These are phyloP conservation scores for Etheostoma perlongum DNA, from an alignment of 2,797 vertebrate species.

Conservation along the genomic window DNA sequence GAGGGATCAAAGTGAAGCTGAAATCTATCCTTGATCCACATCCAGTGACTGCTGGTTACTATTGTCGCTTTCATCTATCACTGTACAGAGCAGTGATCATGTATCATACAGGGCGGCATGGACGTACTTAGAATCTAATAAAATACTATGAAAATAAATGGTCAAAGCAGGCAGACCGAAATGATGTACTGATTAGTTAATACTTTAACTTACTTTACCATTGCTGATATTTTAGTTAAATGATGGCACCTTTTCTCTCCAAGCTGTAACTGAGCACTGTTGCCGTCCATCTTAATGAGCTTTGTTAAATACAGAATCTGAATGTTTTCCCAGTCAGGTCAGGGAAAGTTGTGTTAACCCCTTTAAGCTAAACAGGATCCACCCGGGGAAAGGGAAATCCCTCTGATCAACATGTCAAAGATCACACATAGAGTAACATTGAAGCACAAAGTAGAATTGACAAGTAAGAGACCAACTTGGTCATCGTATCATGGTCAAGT, in stretches of 20 bases:
- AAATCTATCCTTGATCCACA: constrained; percentile 77
- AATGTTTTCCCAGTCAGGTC: constrained; percentile 37
- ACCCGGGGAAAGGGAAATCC: constrained; percentile 52
- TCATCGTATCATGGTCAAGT: neutral
- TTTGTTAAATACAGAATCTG: constrained; percentile 17
- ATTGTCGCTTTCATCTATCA: constrained; percentile 47
- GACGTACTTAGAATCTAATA: neutral
- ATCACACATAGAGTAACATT: constrained; percentile 36
- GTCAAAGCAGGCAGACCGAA: neutral
- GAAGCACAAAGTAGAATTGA: constrained; percentile 14
- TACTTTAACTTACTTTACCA: too few species aligned
- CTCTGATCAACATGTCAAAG: constrained; percentile 45
- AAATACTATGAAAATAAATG: too few species aligned
- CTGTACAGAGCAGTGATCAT: neutral
- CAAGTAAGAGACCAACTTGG: neutral
- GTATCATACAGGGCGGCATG: neutral
- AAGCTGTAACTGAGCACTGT: neutral
- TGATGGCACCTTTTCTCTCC: neutral
- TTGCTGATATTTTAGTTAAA: neutral
- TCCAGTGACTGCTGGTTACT: constrained; percentile 66
- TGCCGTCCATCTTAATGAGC: constrained; percentile 1
- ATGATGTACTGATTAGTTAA: neutral
- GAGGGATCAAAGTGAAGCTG: constrained; percentile 66
- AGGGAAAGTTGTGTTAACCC: constrained; percentile 65
- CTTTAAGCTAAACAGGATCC: constrained; percentile 46